Base-by-base conservation (phyloP, 2,888 invertebrate genomes). In the Apoderus coryli region DNA sequence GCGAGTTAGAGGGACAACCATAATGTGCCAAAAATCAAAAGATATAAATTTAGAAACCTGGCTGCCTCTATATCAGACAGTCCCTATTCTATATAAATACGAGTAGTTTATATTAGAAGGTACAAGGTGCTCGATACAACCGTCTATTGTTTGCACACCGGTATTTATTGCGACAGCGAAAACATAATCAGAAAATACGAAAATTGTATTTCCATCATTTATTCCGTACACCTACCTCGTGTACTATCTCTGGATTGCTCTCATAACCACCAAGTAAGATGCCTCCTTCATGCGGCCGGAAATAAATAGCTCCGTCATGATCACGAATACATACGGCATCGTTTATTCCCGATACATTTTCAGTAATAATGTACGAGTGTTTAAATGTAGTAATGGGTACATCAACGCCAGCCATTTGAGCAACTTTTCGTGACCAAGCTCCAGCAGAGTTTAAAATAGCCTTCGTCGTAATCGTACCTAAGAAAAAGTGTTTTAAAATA, bases 261-360 rank as follows among this genome's bases (percentile, higher is more conserved):
- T 92, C 90, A 50, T 90, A 92, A 1, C 89, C 89, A 7, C 90
- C 90, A 45, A 90, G 71, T 37, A 72, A 71, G 26, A 90, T 70
- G 2, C 78, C 70, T 46, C 85, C 81, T 2, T 86, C 86, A 48
- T 85, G 84, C 2, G 85, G 69, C 46, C 82, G 72, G 41, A 89
- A 72, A 50, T 89, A 90, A 12, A 86, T 63, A 10, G 72, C 76
- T 4, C 71, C 71, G 50, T 92, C 90, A 45, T 88, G 86, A 56
- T 89, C 89, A 22, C 89, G 62, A 9, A 89, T 64, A 52, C 89
- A 89, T 1, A 90, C 89, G 35, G 76, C 56, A 25, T 74, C 72
- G 32, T 75, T 63, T 0, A 80, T 67, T 39, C 77, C 81, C 0
- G 77, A 70, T 9, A 89, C 76, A 1, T 69, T 64, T 36, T 88